Conservation (phyloP, 2,797 vertebrate genomes). For the Zonotrichia albicollis region DNA sequence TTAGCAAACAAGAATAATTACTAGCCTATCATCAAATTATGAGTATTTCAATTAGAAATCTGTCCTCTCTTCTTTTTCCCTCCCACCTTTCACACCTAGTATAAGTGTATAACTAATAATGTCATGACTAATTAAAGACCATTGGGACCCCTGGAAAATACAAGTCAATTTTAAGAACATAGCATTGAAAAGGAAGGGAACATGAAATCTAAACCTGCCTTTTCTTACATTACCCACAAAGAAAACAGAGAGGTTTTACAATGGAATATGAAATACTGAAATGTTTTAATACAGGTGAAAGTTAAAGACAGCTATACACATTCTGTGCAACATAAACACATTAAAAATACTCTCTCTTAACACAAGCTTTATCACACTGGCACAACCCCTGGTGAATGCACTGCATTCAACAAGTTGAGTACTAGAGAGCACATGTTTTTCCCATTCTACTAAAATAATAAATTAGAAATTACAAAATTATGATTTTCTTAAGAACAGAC, state of each 20-base stretch:
- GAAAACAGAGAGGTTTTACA: neutral
- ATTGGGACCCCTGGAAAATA: neutral
- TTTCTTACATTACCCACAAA: neutral
- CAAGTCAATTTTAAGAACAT: neutral
- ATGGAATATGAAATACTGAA: neutral
- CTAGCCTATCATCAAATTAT: neutral
- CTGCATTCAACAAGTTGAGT: neutral
- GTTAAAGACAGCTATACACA: slow-evolving; percentile 14
- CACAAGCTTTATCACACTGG: neutral
- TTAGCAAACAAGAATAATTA: neutral
- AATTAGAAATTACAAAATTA: slow-evolving; percentile 9
- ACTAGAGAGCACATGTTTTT: neutral
- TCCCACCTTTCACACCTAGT: neutral
- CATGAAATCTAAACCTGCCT: neutral
- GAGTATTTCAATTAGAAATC: neutral
- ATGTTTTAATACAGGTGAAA: slow-evolving; percentile 24
- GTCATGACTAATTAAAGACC: neutral
- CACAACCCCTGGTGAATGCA: neutral
- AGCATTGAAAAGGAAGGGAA: neutral
- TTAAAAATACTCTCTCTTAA: neutral
- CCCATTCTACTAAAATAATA: neutral
- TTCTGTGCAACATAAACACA: neutral
- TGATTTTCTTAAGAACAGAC: neutral
- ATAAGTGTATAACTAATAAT: neutral
- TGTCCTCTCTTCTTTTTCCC: neutral